These are phyloP conservation scores for Lasioglossum zephyrum DNA, from an alignment of 2,888 invertebrate genomes.

Conservation along the genomic window DNA sequence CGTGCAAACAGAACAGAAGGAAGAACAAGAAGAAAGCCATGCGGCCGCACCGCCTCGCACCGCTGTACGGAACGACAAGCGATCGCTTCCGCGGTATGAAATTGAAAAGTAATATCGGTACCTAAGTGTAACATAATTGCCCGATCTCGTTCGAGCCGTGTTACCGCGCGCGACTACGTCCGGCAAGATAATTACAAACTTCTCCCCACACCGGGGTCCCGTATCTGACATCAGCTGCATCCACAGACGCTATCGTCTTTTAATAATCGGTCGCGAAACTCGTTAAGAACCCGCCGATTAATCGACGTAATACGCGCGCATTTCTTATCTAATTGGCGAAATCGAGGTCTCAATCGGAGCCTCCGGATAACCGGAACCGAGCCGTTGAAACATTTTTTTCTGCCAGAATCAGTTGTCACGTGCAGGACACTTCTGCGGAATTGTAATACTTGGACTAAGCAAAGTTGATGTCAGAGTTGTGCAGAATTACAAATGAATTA, in stretches of 20 bases:
- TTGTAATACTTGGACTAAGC: too few species aligned
- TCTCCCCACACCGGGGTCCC: conserved; percentile 15
- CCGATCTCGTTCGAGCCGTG: conserved; percentile 62
- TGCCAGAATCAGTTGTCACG: neutral
- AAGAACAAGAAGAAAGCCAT: neutral
- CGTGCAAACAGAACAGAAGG: neutral
- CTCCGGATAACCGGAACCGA: neutral
- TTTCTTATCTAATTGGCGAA: conserved; percentile 71
- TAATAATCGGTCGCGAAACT: conserved; percentile 77
- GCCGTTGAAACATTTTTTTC: neutral
- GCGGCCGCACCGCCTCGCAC: too few species aligned
- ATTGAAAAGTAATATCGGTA: conserved; percentile 71
- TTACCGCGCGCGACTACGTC: conserved; percentile 58
- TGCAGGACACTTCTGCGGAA: neutral
- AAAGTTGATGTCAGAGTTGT: too few species aligned
- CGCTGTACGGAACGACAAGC: conserved; percentile 20
- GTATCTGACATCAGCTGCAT: conserved; percentile 33
- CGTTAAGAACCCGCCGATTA: conserved; percentile 74
- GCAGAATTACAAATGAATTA: too few species aligned
- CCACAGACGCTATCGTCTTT: conserved; percentile 70
- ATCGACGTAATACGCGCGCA: conserved; percentile 63
- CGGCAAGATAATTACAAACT: conserved; percentile 76
- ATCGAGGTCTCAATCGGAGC: conserved; percentile 69
- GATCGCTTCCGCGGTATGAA: conserved; percentile 49
- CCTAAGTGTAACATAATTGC: conserved; percentile 75